A percentile compares a stretch with the other conserved stretches of the same genome.
phyloP scores from a whole-genome alignment of 2,797 vertebrate species.

The Lepilemur ruficaudatus region DNA sequence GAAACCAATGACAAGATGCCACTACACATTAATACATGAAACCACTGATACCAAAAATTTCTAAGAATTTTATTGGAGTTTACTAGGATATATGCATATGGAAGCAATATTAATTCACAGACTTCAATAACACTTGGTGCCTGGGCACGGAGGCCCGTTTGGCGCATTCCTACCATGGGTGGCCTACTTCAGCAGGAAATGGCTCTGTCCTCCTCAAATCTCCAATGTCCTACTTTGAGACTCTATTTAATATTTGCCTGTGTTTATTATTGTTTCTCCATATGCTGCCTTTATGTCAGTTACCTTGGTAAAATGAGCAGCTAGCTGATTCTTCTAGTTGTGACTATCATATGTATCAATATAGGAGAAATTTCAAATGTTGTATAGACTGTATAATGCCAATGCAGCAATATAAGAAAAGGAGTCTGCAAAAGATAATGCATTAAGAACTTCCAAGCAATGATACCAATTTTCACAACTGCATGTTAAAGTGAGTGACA shows the following conservation, averaged over 20 bases:
- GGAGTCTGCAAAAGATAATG: not conserved
- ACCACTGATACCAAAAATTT: not conserved
- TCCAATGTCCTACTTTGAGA: not conserved
- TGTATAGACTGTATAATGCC: not conserved
- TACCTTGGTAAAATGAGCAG: not conserved
- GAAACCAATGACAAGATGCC: not conserved
- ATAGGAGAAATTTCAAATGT: not conserved
- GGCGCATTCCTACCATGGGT: not conserved
- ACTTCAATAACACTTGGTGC: not conserved
- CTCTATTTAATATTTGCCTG: not conserved
- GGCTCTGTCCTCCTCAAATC: not conserved
- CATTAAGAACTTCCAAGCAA: not conserved
- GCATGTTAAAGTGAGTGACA: not conserved
- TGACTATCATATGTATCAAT: not conserved
- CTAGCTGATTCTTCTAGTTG: not conserved
- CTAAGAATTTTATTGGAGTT: not conserved
- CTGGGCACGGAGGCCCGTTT: not conserved
- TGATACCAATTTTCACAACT: not conserved
- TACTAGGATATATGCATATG: not conserved
- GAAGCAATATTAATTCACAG: not conserved
- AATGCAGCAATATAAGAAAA: not conserved
- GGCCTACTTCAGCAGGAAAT: not conserved
- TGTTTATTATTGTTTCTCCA: not conserved
- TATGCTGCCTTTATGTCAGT: not conserved
- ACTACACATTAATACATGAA: not conserved